phyloP scores from a whole-genome alignment of 2,888 invertebrate species.

The Tetheella fluctuosa region DNA sequence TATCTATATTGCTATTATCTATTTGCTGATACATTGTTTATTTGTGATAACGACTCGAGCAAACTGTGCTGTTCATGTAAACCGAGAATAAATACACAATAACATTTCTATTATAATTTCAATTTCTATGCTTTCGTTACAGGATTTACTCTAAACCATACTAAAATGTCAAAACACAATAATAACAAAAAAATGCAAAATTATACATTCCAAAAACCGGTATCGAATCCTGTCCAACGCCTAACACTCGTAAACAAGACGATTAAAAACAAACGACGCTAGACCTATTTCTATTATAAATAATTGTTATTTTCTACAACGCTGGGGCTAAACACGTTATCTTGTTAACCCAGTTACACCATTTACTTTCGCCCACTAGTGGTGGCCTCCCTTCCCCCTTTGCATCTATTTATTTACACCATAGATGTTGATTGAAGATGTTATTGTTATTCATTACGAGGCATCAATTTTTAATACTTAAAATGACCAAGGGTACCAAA shows the following conservation, averaged over 20 bases:
- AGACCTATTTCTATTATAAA: constrained; percentile 25
- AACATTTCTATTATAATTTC: neutral
- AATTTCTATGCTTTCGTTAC: neutral
- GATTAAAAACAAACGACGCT: constrained; percentile 37
- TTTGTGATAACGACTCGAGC: no score
- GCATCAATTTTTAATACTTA: no score
- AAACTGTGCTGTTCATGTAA: no score
- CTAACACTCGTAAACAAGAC: constrained; percentile 37
- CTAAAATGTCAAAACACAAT: neutral
- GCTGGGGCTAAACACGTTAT: neutral
- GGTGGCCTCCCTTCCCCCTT: constrained; percentile 13
- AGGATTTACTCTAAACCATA: neutral
- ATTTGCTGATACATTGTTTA: no score
- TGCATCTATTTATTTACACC: constrained; percentile 12
- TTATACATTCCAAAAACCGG: constrained; percentile 7
- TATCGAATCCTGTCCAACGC: constrained; percentile 18
- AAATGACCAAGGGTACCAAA: neutral
- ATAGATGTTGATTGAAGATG: neutral
- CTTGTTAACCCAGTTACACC: constrained; percentile 10
- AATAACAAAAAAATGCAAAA: neutral
- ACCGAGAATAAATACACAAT: no score
- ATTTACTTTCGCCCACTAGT: constrained; percentile 21
- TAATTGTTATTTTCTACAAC: constrained; percentile 18
- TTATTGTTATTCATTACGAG: neutral
- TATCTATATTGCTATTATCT: no score